These are phyloP conservation scores for Pitangus sulphuratus DNA, from an alignment of 2,797 vertebrate species.

Conservation along the genomic window DNA sequence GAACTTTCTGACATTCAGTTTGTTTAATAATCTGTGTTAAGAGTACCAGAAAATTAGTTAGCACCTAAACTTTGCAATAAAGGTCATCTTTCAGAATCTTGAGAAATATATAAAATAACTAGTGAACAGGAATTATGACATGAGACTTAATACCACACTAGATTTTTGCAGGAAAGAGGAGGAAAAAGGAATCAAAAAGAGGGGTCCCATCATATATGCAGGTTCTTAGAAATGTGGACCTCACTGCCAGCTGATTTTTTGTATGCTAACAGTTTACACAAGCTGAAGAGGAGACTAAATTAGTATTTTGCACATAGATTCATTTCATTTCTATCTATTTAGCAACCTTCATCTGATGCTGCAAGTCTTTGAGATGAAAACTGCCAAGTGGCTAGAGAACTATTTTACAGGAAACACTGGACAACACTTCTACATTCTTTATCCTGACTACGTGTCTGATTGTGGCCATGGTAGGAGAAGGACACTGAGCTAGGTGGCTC, in stretches of 20 bases:
- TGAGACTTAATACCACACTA: fast-evolving
- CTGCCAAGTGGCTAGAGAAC: neutral
- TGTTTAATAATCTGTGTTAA: neutral
- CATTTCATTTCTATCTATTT: neutral
- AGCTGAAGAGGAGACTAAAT: neutral
- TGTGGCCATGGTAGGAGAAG: neutral
- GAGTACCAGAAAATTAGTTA: neutral
- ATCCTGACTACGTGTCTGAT: neutral
- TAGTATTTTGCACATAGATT: neutral
- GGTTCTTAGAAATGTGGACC: neutral
- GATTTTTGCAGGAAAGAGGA: neutral
- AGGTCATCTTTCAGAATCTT: neutral
- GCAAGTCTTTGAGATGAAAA: neutral
- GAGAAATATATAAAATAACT: neutral
- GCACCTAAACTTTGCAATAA: neutral
- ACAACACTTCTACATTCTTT: neutral
- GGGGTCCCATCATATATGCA: neutral
- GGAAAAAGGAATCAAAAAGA: neutral
- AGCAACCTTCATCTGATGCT: neutral
- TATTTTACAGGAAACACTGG: neutral
- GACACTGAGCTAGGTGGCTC: neutral
- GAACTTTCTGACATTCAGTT: neutral
- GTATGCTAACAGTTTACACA: neutral
- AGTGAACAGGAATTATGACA: neutral
- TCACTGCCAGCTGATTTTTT: neutral